Evolutionary conservation across 2,888 invertebrate species (phyloP).

Genomic region (Caenorhabditis imperialis): DNA sequence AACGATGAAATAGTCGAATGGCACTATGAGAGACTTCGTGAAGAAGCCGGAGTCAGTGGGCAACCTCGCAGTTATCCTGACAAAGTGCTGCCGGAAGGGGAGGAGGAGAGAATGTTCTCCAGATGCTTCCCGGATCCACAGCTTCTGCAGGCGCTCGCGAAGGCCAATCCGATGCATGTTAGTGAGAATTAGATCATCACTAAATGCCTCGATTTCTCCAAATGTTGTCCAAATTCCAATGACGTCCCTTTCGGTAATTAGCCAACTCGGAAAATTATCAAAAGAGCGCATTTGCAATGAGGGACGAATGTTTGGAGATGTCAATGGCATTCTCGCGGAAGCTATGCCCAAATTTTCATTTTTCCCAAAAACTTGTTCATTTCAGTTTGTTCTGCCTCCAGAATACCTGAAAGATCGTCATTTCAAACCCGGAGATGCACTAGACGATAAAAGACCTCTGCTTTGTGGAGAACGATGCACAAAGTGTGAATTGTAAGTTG

Average conservation of each 20-base stretch:
- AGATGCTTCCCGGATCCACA: background rate
- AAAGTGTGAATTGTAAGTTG: constrained; percentile 24
- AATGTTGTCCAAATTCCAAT: too few relatives aligned
- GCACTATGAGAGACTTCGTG: constrained; percentile 4
- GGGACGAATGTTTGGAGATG: too few relatives aligned
- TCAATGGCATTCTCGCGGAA: too few relatives aligned
- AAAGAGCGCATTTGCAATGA: too few relatives aligned
- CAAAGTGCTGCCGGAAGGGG: background rate
- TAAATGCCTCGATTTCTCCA: too few relatives aligned
- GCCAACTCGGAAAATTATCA: too few relatives aligned
- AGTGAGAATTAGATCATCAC: too few relatives aligned
- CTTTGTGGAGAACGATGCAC: constrained; percentile 5
- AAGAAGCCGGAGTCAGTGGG: background rate
- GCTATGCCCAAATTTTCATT: too few relatives aligned
- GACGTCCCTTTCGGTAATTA: too few relatives aligned
- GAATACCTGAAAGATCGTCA: constrained; percentile 2
- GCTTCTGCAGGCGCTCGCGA: constrained; percentile 7
- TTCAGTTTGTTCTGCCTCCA: constrained; percentile 6
- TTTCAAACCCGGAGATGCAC: constrained; percentile 4
- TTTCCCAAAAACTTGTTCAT: background rate
- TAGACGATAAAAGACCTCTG: constrained; percentile 4
- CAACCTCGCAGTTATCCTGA: too few relatives aligned
- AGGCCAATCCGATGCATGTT: constrained; percentile 26
- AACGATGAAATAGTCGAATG: constrained; percentile 19
- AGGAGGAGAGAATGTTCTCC: background rate